phyloP scores from a whole-genome alignment of 2,888 invertebrate species.

The Cerastis rubricosa region DNA sequence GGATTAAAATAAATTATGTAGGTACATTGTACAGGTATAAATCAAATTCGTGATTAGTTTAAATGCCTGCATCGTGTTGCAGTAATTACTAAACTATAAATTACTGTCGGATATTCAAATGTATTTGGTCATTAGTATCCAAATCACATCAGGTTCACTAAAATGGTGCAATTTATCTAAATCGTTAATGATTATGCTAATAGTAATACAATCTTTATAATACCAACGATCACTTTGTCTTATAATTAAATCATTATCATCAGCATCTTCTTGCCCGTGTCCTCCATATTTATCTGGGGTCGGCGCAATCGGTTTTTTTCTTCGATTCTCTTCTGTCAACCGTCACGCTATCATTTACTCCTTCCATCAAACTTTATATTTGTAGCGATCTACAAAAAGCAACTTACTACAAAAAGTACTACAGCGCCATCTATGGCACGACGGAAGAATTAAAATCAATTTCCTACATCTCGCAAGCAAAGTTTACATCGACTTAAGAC shows the following conservation, averaged over 20 bases:
- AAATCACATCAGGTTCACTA: background rate
- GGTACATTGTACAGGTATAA: slow-evolving; percentile 36
- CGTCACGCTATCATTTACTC: too few relatives aligned
- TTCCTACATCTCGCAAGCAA: too few relatives aligned
- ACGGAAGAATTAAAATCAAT: too few relatives aligned
- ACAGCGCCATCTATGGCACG: too few relatives aligned
- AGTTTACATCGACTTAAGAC: too few relatives aligned
- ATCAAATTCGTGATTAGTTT: slow-evolving; percentile 48
- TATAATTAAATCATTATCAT: background rate
- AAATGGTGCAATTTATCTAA: background rate
- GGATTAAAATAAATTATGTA: slow-evolving; percentile 57
- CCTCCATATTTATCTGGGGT: too few relatives aligned
- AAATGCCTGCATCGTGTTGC: slow-evolving; percentile 32
- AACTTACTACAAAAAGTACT: too few relatives aligned
- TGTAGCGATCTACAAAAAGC: too few relatives aligned
- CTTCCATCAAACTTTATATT: too few relatives aligned
- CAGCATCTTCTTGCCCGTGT: too few relatives aligned
- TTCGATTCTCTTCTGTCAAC: too few relatives aligned
- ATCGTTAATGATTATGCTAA: background rate
- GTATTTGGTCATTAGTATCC: background rate
- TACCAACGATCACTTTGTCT: background rate
- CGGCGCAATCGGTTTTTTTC: too few relatives aligned
- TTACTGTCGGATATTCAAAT: slow-evolving; percentile 11
- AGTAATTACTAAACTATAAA: slow-evolving; percentile 22
- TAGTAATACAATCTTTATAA: background rate